Conservation (phyloP, 2,113 vertebrate species). For the Catagonus wagneri region DNA sequence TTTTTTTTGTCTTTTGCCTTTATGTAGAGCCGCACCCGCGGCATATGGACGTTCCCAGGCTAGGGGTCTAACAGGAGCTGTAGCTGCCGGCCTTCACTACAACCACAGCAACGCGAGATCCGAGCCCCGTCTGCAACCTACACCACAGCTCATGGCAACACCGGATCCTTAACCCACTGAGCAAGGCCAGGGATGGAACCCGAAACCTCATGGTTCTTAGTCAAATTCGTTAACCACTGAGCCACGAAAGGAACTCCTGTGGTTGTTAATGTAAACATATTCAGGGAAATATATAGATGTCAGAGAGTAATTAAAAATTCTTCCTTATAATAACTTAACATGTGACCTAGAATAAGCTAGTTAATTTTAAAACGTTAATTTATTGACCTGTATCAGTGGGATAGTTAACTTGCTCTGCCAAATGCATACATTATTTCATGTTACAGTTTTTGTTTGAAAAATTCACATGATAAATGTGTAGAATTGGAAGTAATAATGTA, state of each 20-base stretch:
- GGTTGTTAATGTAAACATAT: not conserved
- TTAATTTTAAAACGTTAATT: conserved; percentile 42
- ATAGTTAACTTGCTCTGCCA: conserved; percentile 49
- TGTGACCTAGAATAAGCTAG: not conserved
- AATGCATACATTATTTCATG: not conserved
- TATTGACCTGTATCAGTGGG: not conserved
- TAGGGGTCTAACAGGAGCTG: too few species aligned
- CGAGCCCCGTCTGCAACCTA: too few species aligned
- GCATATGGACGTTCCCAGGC: too few species aligned
- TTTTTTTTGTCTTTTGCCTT: too few species aligned
- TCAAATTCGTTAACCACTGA: too few species aligned
- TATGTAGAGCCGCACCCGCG: too few species aligned
- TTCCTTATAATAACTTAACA: not conserved
- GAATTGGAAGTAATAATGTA: not conserved
- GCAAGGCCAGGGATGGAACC: too few species aligned
- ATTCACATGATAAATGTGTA: not conserved
- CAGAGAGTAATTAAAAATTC: not conserved
- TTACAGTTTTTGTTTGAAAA: not conserved
- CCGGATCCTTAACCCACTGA: too few species aligned
- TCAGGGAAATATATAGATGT: not conserved
- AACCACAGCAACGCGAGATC: too few species aligned
- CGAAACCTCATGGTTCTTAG: too few species aligned
- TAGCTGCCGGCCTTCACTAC: too few species aligned
- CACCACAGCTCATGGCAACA: too few species aligned
- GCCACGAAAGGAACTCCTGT: not conserved